Percentiles rank a stretch among this genome's conserved stretches.
Conservation (phyloP, 2,888 invertebrate species). For the Macaria liturata region DNA sequence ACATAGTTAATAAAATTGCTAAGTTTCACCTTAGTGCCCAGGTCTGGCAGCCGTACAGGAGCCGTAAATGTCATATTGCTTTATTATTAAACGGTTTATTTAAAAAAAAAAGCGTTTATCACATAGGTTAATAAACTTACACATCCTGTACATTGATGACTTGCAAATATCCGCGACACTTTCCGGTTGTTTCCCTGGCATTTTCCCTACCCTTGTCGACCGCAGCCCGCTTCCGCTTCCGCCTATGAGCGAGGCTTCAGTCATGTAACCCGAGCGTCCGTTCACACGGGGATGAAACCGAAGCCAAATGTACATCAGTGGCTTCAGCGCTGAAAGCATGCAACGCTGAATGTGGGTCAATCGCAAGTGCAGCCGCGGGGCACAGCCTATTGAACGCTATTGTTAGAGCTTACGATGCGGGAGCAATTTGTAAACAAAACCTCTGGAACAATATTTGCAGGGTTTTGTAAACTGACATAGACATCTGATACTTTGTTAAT, state of each 20-base stretch:
- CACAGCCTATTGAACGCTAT: slow-evolving; percentile 16
- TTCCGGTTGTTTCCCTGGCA: slow-evolving; percentile 4
- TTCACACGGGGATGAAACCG: slow-evolving; percentile 27
- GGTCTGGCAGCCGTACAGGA: too few relatives aligned
- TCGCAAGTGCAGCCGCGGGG: slow-evolving; percentile 22
- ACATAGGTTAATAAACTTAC: too few relatives aligned
- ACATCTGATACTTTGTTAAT: too few relatives aligned
- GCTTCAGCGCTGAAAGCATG: slow-evolving; percentile 14
- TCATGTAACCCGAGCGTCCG: slow-evolving; percentile 19
- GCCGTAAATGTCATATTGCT: too few relatives aligned
- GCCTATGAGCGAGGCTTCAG: slow-evolving; percentile 11
- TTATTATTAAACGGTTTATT: too few relatives aligned
- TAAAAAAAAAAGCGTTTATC: too few relatives aligned
- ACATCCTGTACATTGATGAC: too few relatives aligned
- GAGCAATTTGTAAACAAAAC: not conserved
- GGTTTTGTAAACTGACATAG: slow-evolving; percentile 2
- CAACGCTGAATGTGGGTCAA: slow-evolving; percentile 29
- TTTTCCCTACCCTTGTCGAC: too few relatives aligned
- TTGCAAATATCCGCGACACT: too few relatives aligned
- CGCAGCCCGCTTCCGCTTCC: slow-evolving; percentile 13
- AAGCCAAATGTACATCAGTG: slow-evolving; percentile 26
- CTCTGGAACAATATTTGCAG: too few relatives aligned
- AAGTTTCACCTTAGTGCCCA: too few relatives aligned
- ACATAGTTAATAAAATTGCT: too few relatives aligned
- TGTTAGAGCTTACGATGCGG: slow-evolving; percentile 12